Conservation (phyloP, 2,113 vertebrate genomes). For the Piaya cayana region DNA sequence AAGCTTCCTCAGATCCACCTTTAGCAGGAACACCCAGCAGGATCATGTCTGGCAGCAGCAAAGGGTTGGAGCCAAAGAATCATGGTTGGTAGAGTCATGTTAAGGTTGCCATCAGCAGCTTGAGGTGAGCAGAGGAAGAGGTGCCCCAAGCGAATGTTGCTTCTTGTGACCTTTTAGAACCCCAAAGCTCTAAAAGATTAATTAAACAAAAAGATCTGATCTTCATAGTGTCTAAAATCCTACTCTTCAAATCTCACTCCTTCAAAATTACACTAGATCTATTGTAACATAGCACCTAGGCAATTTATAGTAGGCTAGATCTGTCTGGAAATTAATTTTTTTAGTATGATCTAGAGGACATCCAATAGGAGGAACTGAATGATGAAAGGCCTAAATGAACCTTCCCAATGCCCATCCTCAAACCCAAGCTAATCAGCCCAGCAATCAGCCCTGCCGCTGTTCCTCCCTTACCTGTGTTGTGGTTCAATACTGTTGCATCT, state of each 20-base stretch:
- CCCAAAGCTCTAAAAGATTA: background rate
- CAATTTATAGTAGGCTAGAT: background rate
- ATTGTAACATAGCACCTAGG: background rate
- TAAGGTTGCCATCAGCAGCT: background rate
- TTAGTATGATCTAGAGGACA: background rate
- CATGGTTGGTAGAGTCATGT: accelerated
- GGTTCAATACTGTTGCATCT: constrained; percentile 7
- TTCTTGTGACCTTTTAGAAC: background rate
- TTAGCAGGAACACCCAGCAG: accelerated
- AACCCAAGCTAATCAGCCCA: background rate
- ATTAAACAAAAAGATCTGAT: background rate
- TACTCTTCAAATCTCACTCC: background rate
- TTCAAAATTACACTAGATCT: background rate
- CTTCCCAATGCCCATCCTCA: background rate
- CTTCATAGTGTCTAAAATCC: background rate
- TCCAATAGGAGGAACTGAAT: background rate
- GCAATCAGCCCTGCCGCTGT: background rate
- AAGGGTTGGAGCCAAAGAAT: background rate
- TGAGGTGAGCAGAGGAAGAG: background rate
- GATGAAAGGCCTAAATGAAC: background rate
- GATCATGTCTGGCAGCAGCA: background rate
- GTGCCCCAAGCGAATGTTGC: background rate
- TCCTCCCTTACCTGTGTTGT: background rate
- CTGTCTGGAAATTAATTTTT: background rate
- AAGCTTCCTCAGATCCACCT: background rate